Evolutionary conservation across 2,113 vertebrate species (phyloP).

Genomic region (Oreocharis arfaki): DNA sequence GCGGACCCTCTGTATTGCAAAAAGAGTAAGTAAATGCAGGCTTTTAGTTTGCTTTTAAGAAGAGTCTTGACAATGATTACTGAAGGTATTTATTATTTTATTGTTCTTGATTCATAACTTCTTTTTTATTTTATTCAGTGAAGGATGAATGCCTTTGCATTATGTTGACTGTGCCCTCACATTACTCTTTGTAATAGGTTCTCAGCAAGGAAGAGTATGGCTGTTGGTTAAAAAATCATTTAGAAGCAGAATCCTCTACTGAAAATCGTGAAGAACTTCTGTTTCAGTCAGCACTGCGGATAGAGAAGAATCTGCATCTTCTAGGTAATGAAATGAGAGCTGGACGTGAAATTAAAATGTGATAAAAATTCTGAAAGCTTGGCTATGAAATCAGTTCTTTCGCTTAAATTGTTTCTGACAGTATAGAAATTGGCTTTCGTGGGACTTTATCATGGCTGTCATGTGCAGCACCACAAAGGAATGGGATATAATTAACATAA

Average conservation of each 20-base stretch:
- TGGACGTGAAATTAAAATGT: background rate
- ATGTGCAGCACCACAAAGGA: background rate
- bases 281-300: conserved; percentile 85
- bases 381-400: background rate
- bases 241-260: conserved; percentile 89
- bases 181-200: conserved; percentile 71
- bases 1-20: conserved; percentile 94
- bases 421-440: conserved; percentile 8
- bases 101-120: background rate
- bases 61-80: background rate
- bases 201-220: conserved; percentile 92
- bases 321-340: conserved; percentile 77
- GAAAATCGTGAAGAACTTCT: conserved; percentile 91
- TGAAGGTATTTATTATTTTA: background rate
- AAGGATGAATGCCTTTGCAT: background rate
- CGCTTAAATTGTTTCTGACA: conserved; percentile 1
- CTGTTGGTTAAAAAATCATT: conserved; percentile 87
- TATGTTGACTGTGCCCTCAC: background rate
- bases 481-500: background rate
- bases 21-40: conserved; percentile 78
- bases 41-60: background rate
- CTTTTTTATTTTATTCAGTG: conserved; percentile 12
- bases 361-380: conserved; percentile 3
- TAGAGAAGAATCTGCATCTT: conserved; percentile 92
- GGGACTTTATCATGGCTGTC: background rate